Base-by-base conservation (phyloP, 2,797 vertebrate species). In the Echeneis naucrates region DNA sequence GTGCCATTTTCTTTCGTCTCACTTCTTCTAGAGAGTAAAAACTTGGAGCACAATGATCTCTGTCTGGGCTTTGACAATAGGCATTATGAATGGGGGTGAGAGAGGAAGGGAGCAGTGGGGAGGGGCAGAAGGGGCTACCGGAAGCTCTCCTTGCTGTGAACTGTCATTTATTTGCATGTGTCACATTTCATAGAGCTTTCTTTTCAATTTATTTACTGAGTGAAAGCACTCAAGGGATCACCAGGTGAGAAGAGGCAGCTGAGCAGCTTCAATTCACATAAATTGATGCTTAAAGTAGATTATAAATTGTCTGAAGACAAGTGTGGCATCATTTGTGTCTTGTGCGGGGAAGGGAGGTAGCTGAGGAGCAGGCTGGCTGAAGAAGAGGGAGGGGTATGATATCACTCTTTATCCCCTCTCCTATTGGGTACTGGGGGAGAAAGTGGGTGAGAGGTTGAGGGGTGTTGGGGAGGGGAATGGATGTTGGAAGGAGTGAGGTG, bases 381-480 rank as follows among this genome's bases (percentile, higher is more conserved):
- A 75, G 55, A 56, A 47, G 62, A 75, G 74, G 85, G 83, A 78
- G 78, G 76, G 66, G 79, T 71, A 59, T 84, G 85, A 83, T 82
- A 74, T 84, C 83, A 82, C 80, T 69, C 81, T 84, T 81, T 87
- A 58, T 80, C 55, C 72, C 60, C 66, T 63, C 72, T 78, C 67
- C 78, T 68, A 84, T 88, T 85, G 75, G 83, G 72, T 40, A 69
- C 38, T 30, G 59, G 78, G 84, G 85, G 83, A 85, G 87, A 91
- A 94, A 94, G 85, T 94, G 89, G 94, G 94, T 94, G 91, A 94
- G 89, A 94, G 94, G 92, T 95, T 88, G 84, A 77, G 81, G 82
- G 82, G 64, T 66, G 51, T 80, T 9, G 8, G 32, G 75, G 55
- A 69, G 59, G 77, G 83, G 68, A 30, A 63, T 32, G 30, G n/a